Conservation (phyloP, 2,113 vertebrate species). For the Azemiops feae region DNA sequence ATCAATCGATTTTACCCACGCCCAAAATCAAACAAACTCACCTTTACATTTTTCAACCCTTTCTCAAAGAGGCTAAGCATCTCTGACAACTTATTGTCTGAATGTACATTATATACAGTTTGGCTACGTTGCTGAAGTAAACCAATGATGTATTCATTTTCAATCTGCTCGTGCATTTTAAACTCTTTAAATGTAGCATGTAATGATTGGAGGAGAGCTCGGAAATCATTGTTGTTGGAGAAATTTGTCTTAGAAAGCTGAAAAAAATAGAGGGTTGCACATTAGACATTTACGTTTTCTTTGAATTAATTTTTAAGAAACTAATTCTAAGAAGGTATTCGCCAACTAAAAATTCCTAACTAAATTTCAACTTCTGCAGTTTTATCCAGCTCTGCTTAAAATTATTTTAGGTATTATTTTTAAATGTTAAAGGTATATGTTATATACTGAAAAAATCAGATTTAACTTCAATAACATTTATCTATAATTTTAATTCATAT, state of each 20-base stretch:
- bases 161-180: slow-evolving; percentile 98
- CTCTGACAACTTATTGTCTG: slow-evolving; percentile 96
- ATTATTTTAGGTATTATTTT: neutral
- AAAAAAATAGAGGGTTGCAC: slow-evolving; percentile 27
- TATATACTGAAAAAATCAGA: neutral
- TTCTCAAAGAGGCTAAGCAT: slow-evolving; percentile 97
- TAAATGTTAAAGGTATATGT: neutral
- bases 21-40: slow-evolving; percentile 49
- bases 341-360: neutral
- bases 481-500: neutral
- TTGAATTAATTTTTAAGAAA: neutral
- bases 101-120: slow-evolving; percentile 93
- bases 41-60: slow-evolving; percentile 92
- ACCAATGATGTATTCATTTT: slow-evolving; percentile 97
- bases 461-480: neutral
- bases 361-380: neutral
- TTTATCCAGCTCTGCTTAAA: neutral
- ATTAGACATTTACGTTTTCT: slow-evolving; percentile 24
- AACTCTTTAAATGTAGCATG: slow-evolving; percentile 97
- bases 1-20: neutral
- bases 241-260: slow-evolving; percentile 99
- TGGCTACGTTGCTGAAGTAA: slow-evolving; percentile 91
- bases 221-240: slow-evolving; percentile 97
- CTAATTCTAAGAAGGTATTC: neutral
- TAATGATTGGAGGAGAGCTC: slow-evolving; percentile 91